Evolutionary conservation across 2,113 vertebrate species (phyloP).

Genomic region (Cochlearius cochlearius): DNA sequence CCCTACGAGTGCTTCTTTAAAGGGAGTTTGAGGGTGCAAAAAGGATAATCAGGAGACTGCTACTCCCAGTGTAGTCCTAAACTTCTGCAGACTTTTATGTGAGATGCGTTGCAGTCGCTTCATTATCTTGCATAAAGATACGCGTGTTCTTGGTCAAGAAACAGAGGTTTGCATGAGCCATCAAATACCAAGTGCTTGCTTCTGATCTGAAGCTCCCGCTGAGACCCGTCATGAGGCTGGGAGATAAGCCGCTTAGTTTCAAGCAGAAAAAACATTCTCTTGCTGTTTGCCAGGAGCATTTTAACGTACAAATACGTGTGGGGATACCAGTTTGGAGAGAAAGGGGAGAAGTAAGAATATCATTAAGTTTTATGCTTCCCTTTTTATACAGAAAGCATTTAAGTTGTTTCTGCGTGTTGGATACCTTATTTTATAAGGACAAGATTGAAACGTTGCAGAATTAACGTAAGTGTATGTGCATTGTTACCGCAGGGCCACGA

Average conservation of each 20-base stretch:
- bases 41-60: neutral
- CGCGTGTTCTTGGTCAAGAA: neutral
- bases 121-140: neutral
- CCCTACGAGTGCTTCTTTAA: neutral
- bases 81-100: neutral
- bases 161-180: rapidly evolving
- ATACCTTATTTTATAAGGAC: neutral
- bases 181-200: rapidly evolving
- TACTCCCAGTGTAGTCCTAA: neutral
- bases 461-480: neutral
- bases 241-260: neutral
- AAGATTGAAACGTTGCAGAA: neutral
- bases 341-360: neutral
- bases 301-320: neutral
- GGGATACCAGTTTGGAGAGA: neutral
- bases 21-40: neutral
- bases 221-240: neutral
- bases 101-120: rapidly evolving
- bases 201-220: neutral
- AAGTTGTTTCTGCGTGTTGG: neutral
- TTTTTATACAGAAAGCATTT: neutral
- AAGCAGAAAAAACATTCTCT: neutral
- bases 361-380: neutral
- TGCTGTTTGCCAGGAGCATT: neutral
- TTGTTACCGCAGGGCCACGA: neutral